Evolutionary conservation across 2,113 vertebrate genomes (phyloP).

Genomic region (Tautogolabrus adspersus): DNA sequence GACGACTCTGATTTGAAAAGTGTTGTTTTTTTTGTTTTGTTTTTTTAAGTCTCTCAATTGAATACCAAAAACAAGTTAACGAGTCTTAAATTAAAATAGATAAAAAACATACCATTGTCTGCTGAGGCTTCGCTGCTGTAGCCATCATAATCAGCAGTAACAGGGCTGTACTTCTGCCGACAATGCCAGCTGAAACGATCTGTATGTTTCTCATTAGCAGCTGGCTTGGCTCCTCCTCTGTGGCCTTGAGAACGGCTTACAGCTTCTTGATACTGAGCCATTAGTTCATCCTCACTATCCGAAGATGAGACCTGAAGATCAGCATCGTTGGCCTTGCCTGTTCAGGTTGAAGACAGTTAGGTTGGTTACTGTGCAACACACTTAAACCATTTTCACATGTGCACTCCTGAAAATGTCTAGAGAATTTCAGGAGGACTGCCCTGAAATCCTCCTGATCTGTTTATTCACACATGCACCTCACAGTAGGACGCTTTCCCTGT

Average conservation of each 20-base stretch:
- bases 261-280: slow-evolving; percentile 96
- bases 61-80: too few species aligned
- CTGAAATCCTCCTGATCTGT: too few species aligned
- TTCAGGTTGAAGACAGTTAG: slow-evolving; percentile 1
- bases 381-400: too few species aligned
- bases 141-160: slow-evolving; percentile 92
- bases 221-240: slow-evolving; percentile 71
- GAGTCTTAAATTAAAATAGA: background rate
- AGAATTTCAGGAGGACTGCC: too few species aligned
- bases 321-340: slow-evolving; percentile 90
- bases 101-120: slow-evolving; percentile 89
- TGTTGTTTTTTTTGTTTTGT: too few species aligned
- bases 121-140: slow-evolving; percentile 96
- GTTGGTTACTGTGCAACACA: background rate
- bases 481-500: too few species aligned
- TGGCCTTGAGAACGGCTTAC: slow-evolving; percentile 89
- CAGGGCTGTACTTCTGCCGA: slow-evolving; percentile 93
- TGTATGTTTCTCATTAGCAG: slow-evolving; percentile 76
- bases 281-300: slow-evolving; percentile 96
- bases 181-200: slow-evolving; percentile 93
- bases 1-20: too few species aligned
- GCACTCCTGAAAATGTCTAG: too few species aligned
- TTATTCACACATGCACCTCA: too few species aligned
- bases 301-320: slow-evolving; percentile 92
- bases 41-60: too few species aligned